phyloP scores from a whole-genome alignment of 2,888 invertebrate genomes.

The Isoperla grammatica region DNA sequence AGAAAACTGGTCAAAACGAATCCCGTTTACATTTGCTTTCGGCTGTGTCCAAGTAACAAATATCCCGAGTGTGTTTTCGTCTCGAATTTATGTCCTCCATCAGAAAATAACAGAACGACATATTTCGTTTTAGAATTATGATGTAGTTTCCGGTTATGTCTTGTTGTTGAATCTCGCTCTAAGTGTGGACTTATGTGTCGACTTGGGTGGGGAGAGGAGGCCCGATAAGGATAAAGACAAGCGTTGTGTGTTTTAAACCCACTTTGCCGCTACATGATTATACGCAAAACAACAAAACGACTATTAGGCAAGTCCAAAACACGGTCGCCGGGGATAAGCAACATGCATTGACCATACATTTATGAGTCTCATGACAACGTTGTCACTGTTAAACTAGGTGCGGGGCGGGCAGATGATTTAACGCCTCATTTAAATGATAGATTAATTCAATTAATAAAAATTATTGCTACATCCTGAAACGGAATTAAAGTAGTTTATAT shows the following conservation, averaged over 20 bases:
- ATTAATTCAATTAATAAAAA: slow-evolving; percentile 1
- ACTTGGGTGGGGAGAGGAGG: not conserved
- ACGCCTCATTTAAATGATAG: not conserved
- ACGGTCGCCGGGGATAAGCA: not conserved
- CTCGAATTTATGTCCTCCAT: slow-evolving; percentile 6
- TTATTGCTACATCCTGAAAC: not conserved
- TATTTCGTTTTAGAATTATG: slow-evolving; percentile 26
- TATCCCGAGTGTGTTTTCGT: not conserved
- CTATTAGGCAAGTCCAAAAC: not conserved
- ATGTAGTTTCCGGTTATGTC: slow-evolving; percentile 20
- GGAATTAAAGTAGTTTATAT: not conserved
- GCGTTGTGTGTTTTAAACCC: not conserved
- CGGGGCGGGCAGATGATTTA: not conserved
- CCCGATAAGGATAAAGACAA: not conserved
- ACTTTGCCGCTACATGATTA: slow-evolving; percentile 7
- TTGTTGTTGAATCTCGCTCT: not conserved
- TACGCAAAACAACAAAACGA: not conserved
- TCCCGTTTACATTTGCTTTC: not conserved
- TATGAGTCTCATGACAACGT: not conserved
- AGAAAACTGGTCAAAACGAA: slow-evolving; percentile 5
- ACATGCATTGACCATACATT: no score
- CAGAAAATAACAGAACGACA: slow-evolving; percentile 24
- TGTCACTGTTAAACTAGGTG: not conserved
- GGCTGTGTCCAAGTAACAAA: not conserved
- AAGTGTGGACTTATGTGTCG: not conserved